Base-by-base conservation (phyloP, 64 coral and sea anemone species). In the Pocillopora damicornis region DNA sequence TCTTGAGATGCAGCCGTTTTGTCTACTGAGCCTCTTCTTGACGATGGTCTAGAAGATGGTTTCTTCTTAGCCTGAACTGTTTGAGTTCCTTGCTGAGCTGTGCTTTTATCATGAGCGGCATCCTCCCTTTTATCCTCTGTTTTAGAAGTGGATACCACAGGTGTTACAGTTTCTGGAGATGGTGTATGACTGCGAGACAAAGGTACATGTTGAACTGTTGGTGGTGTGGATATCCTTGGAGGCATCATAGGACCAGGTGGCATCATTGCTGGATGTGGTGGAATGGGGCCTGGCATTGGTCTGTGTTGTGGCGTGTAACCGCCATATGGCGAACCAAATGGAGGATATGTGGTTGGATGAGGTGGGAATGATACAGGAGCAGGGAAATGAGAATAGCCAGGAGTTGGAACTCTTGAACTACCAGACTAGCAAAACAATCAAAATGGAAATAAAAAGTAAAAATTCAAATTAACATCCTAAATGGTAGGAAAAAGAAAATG, bases 191-290 rank as follows among this genome's bases (percentile, higher is more conserved):
- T 90, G 12, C 91, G 85, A 13, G 63, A 20, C 65, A 85, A 15
- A 11, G 81, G 63, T 18, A 85, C 58, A 7, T 20, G 64, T 25
- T 66, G 64, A 9, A 85, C 65, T 35, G 87, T 37, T 26, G 94
- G 91, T 61, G 94, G 94, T 18, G 94, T 97, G 20, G 82, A 82
- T 38, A 89, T 93, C 42, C 94, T 71, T 18, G 88, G 94, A 18
- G 90, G 77, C 35, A 97, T 60, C 13, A 83, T 78, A 16, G 94
- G 30, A 15, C 82, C 83, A 7, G 90, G 63, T 38, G 87, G 23
- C 65, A 93, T 85, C 60, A 82, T 77, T n/a, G 75, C 81, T 42
- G 87, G 91, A 57, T 87, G 89, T 3, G 38, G 94, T 0, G 88
- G 83, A 37, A 87, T 81, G 8, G 58, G 15, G 56, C 62, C 71